phyloP scores from a whole-genome alignment of 1,140 invertebrate species.

The Zaprionus ghesquierei region DNA sequence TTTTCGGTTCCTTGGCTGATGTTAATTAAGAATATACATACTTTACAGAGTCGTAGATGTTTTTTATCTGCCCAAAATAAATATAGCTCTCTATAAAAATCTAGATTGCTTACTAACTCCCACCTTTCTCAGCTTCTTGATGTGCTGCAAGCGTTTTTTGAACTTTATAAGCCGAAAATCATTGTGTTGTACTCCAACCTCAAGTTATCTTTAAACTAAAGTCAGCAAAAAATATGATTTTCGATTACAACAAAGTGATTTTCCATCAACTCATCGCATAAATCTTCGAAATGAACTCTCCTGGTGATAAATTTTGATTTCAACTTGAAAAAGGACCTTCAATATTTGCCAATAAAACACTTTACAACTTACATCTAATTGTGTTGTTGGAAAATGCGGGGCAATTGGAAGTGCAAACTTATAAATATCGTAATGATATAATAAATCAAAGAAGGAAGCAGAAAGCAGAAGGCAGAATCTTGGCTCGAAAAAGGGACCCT shows the following conservation, averaged over 20 bases:
- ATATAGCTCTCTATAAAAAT: no score
- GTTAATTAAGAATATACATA: no score
- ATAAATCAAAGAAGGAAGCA: slow-evolving; percentile 63
- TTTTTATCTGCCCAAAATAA: no score
- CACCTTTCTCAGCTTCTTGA: no score
- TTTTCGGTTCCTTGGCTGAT: no score
- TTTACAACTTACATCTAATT: slow-evolving; percentile 28
- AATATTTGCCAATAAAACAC: slow-evolving; percentile 23
- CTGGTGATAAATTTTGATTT: background rate
- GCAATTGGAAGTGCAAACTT: slow-evolving; percentile 43
- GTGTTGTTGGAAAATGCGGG: slow-evolving; percentile 23
- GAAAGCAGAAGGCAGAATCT: slow-evolving; percentile 19
- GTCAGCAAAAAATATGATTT: background rate
- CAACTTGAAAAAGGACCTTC: background rate
- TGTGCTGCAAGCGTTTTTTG: no score
- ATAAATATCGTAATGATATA: slow-evolving; percentile 58
- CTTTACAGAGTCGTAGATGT: no score
- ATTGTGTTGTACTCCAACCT: background rate
- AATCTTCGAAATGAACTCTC: background rate
- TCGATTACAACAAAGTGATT: background rate
- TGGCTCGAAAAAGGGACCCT: slow-evolving; percentile 57
- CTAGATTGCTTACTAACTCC: no score
- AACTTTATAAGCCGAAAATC: background rate
- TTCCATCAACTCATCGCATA: background rate
- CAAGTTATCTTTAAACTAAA: background rate